Base-by-base conservation (phyloP, 1,140 invertebrate genomes). In the Zaprionus africanus region DNA sequence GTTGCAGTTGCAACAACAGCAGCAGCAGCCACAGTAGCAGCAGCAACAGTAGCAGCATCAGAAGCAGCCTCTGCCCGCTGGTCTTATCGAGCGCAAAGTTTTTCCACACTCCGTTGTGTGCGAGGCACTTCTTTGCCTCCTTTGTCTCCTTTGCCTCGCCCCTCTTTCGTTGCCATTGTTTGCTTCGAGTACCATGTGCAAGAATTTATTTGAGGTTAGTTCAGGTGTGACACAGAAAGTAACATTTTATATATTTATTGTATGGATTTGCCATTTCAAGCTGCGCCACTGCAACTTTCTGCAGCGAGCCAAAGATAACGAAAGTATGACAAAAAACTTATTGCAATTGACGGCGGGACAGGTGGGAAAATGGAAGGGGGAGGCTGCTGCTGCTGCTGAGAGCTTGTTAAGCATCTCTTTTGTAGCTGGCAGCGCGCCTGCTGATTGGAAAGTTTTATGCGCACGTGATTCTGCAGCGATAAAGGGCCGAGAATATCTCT, bases 171-270 rank as follows among this genome's bases (percentile, higher is more conserved):
- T 13, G 19, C 19, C 46, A 64, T 66, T 82, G 69, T 83, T 83
- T 82, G 82, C 63, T 4, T 49, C 53, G 54, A 46, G 31, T 64
- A 64, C 36, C 63, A 87, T 84, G 85, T 90, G 81, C 46, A 53
- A 74, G 90, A 90, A 88, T 88, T 88, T 88, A 88, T 88, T 88
- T 90, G 85, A 90, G 85, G 85, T 88, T 90, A 90, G 85, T 85
- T 88, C 85, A 88, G 85, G 85, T 88, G 85, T 90, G 85, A 90
- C 85, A 90, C 76, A 82, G 75, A 81, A 79, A 71, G 85, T 88
- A 90, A 88, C 85, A 88, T 90, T 90, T 88, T 88, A 88, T 88
- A 88, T 88, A 88, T 88, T 88, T 88, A 88, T 88, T 88, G 85
- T 88, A 88, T 90, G 85, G 85, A 88, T 88, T 88, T 88, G 76